These are phyloP conservation scores for Callinectes sapidus DNA, from an alignment of 2,888 invertebrate genomes.

Conservation along the genomic window DNA sequence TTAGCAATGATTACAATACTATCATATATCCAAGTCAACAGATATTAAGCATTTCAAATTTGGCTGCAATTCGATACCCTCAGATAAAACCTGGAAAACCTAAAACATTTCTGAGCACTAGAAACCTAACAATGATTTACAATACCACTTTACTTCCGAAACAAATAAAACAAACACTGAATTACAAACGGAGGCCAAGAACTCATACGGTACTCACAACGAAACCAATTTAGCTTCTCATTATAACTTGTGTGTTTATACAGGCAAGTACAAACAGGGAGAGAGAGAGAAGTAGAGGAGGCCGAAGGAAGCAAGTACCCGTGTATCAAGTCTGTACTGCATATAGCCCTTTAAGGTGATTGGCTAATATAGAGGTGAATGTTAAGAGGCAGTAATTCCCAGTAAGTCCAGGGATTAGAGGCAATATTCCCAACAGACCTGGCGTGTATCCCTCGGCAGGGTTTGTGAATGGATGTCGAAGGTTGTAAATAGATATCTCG, in stretches of 20 bases:
- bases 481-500: background rate
- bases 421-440: background rate
- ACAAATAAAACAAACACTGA: too few relatives aligned
- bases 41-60: too few relatives aligned
- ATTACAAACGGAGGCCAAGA: background rate
- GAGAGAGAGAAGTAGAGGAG: background rate
- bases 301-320: background rate
- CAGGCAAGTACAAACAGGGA: background rate
- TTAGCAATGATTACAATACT: too few relatives aligned
- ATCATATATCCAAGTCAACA: too few relatives aligned
- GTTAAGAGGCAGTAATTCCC: background rate
- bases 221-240: background rate
- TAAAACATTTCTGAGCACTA: background rate
- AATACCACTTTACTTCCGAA: too few relatives aligned
- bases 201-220: background rate
- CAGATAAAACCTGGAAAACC: too few relatives aligned
- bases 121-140: background rate
- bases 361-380: background rate
- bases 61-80: too few relatives aligned
- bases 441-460: background rate
- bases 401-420: background rate
- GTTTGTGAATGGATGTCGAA: background rate
- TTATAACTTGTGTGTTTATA: background rate
- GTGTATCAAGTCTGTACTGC: background rate
- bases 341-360: background rate